A percentile compares a stretch with the other conserved stretches of the same genome.
Conservation (phyloP, 1,140 invertebrate species). For the Bombus superbus region DNA sequence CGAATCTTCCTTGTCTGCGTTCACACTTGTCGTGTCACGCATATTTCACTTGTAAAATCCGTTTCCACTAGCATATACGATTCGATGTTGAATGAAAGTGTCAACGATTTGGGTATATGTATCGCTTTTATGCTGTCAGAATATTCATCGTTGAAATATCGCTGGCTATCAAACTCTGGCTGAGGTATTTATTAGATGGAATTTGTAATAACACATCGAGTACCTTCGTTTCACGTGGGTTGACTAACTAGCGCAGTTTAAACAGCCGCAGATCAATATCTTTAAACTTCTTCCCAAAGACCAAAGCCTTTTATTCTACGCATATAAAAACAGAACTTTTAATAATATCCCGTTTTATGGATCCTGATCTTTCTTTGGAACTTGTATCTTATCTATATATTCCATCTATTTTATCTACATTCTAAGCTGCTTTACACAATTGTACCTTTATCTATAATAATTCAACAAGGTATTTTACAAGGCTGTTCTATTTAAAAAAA, state of each 20-base stretch:
- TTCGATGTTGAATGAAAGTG: background rate
- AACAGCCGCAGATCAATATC: conserved; percentile 6
- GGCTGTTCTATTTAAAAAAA: background rate
- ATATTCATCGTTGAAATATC: background rate
- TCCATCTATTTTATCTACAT: background rate
- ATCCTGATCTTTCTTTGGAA: background rate
- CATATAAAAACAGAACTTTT: background rate
- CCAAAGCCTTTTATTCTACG: background rate
- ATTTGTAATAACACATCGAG: background rate
- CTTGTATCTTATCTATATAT: too few species aligned
- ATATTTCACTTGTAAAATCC: background rate
- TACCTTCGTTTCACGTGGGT: background rate
- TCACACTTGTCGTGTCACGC: background rate
- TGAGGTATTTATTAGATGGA: background rate
- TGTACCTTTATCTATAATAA: background rate
- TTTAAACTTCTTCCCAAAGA: background rate
- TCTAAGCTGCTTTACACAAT: background rate
- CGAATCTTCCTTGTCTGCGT: background rate
- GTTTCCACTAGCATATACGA: background rate
- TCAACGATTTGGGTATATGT: background rate
- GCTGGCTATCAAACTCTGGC: background rate
- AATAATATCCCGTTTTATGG: too few species aligned
- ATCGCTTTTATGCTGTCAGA: background rate
- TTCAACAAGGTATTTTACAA: background rate
- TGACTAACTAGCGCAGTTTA: background rate